Evolutionary conservation across 1,140 invertebrate genomes (phyloP).

Genomic region (Caligus rogercresseyi): DNA sequence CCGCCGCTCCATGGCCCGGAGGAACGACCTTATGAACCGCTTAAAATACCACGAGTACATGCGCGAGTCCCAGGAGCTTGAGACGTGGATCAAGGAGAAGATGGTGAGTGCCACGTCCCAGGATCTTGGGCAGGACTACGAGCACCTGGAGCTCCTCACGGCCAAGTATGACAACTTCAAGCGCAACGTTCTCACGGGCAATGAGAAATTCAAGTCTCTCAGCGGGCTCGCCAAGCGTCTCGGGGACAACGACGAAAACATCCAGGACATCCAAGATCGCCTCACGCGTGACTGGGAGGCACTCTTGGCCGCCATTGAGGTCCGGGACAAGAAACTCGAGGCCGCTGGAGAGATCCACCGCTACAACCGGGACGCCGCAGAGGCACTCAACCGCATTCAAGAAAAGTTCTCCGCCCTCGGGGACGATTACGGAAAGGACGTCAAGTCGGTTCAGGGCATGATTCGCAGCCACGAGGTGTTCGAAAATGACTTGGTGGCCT

Average conservation of each 20-base stretch:
- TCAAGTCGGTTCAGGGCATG: neutral
- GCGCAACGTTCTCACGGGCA: constrained; percentile 69
- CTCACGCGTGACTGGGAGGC: constrained; percentile 65
- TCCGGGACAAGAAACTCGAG: constrained; percentile 61
- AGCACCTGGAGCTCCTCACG: constrained; percentile 69
- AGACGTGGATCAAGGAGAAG: constrained; percentile 86
- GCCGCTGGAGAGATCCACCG: constrained; percentile 89
- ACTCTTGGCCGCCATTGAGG: constrained; percentile 62
- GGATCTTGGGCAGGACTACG: constrained; percentile 93
- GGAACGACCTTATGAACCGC: constrained; percentile 70
- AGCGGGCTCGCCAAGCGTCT: constrained; percentile 77
- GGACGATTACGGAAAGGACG: neutral
- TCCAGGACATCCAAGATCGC: constrained; percentile 5
- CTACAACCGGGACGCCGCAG: constrained; percentile 87
- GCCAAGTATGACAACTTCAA: constrained; percentile 92
- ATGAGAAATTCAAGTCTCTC: constrained; percentile 78
- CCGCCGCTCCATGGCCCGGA: constrained; percentile 53
- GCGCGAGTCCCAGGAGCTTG: constrained; percentile 62
- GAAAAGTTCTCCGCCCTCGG: constrained; percentile 31
- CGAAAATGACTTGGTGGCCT: constrained; percentile 86
- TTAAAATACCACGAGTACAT: constrained; percentile 83
- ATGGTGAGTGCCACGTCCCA: constrained; percentile 72
- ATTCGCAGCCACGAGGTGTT: constrained; percentile 56
- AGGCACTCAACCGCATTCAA: constrained; percentile 70
- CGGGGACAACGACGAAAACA: constrained; percentile 46